Evolutionary conservation across 2,888 invertebrate species (phyloP).

Genomic region (Cephus runcator): DNA sequence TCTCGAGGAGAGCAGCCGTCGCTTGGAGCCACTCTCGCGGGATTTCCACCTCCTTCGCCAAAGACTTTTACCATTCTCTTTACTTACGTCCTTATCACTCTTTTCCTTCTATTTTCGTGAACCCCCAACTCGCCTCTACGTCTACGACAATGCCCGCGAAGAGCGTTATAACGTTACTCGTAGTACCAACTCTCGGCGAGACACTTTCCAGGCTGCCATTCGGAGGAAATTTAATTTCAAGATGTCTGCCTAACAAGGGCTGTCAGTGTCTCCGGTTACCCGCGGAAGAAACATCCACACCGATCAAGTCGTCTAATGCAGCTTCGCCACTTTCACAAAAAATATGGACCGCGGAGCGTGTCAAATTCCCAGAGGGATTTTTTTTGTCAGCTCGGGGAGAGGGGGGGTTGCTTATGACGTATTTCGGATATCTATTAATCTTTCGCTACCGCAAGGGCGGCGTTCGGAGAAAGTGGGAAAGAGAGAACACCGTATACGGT

Average conservation of each 20-base stretch:
- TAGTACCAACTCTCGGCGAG: too few species aligned
- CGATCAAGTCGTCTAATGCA: too few species aligned
- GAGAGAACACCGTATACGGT: neutral
- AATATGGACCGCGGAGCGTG: too few species aligned
- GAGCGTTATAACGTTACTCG: conserved; percentile 18
- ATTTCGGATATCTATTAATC: conserved; percentile 38
- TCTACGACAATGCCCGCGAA: conserved; percentile 17
- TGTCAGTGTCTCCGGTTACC: too few species aligned
- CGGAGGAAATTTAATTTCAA: too few species aligned
- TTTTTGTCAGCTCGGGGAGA: neutral
- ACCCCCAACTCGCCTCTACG: conserved; percentile 14
- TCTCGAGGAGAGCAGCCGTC: conserved; percentile 11
- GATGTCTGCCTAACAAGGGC: too few species aligned
- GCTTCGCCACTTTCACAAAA: too few species aligned
- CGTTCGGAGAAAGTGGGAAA: conserved; percentile 7
- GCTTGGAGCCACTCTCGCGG: conserved; percentile 10
- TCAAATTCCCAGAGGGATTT: conserved; percentile 23
- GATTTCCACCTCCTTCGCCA: conserved; percentile 15
- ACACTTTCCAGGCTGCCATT: too few species aligned
- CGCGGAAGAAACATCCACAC: too few species aligned
- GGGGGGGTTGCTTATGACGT: conserved; percentile 19
- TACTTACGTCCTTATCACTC: neutral
- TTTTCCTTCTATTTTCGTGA: neutral
- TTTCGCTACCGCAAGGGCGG: conserved; percentile 9
- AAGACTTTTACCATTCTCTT: too few species aligned